A percentile compares a stretch with the other conserved stretches of the same genome.
phyloP scores from a whole-genome alignment of 2,888 invertebrate genomes.

The Drosophila neotestacea region DNA sequence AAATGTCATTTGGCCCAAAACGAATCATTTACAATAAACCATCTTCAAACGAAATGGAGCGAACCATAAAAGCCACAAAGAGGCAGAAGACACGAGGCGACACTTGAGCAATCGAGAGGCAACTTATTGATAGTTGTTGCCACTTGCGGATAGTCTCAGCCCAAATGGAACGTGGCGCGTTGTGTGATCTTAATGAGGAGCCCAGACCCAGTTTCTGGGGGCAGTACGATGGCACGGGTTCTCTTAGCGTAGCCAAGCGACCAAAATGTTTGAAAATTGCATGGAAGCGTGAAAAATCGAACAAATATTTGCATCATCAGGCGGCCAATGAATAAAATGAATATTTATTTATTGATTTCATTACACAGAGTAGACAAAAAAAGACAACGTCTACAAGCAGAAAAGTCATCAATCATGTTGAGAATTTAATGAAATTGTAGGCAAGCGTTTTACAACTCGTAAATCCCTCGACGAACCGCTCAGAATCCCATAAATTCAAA shows the following conservation, averaged over 20 bases:
- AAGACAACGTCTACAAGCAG: conserved; percentile 28
- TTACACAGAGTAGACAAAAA: conserved; percentile 21
- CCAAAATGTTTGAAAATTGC: conserved; percentile 64
- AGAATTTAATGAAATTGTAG: conserved; percentile 58
- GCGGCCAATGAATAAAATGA: conserved; percentile 32
- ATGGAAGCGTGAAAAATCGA: conserved; percentile 78
- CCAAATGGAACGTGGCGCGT: conserved; percentile 72
- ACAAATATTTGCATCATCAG: conserved; percentile 60
- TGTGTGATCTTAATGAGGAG: conserved; percentile 74
- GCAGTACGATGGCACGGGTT: conserved; percentile 16
- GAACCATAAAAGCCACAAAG: conserved; percentile 57
- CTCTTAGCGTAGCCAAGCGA: conserved; percentile 38
- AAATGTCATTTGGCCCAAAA: conserved; percentile 81
- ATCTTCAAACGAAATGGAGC: conserved; percentile 83
- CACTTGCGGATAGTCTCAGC: conserved; percentile 40
- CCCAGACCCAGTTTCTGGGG: conserved; percentile 40
- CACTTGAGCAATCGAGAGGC: conserved; percentile 30
- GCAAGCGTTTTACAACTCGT: conserved; percentile 66
- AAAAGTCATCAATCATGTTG: conserved; percentile 65
- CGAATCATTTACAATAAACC: conserved; percentile 83
- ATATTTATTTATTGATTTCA: conserved; percentile 69
- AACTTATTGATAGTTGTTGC: conserved; percentile 44
- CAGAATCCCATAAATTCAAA: conserved; percentile 53
- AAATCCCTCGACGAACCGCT: conserved; percentile 47
- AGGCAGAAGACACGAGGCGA: conserved; percentile 29